Evolutionary conservation across 2,888 invertebrate genomes (phyloP).

Genomic region (Dione juno): DNA sequence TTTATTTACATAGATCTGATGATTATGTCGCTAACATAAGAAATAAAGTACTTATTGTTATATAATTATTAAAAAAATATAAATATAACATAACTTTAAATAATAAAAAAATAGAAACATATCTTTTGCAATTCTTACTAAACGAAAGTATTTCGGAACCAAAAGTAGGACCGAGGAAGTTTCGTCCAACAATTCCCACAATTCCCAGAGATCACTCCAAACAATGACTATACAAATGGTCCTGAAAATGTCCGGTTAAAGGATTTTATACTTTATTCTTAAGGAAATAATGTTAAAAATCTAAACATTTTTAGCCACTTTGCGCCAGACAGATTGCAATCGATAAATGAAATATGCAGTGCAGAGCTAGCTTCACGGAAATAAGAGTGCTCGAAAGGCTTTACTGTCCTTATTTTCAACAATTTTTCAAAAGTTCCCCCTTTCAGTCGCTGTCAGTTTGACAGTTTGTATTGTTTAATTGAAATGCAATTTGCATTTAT

Average conservation of each 20-base stretch:
- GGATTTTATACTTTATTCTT: neutral
- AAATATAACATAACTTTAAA: too few relatives aligned
- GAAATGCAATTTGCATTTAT: slow-evolving; percentile 9
- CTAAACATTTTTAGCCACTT: neutral
- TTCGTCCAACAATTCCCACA: slow-evolving; percentile 14
- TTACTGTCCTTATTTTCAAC: slow-evolving; percentile 18
- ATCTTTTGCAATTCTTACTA: neutral
- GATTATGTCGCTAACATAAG: too few relatives aligned
- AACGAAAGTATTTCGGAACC: neutral
- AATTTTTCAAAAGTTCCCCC: slow-evolving; percentile 18
- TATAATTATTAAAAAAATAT: too few relatives aligned
- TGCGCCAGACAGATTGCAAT: slow-evolving; percentile 36
- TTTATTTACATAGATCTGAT: too few relatives aligned
- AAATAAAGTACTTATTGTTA: too few relatives aligned
- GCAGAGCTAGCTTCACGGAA: slow-evolving; percentile 32
- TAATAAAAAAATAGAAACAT: neutral
- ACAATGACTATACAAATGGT: slow-evolving; percentile 10
- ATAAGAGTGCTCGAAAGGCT: slow-evolving; percentile 29
- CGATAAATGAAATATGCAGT: slow-evolving; percentile 39
- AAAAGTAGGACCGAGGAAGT: slow-evolving; percentile 12
- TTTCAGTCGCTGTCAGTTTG: neutral
- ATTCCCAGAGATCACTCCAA: slow-evolving; percentile 16
- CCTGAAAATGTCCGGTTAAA: neutral
- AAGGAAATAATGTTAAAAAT: neutral
- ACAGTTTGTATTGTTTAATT: slow-evolving; percentile 3